phyloP scores from a whole-genome alignment of 2,113 vertebrate genomes.

The Saguinus imperator region DNA sequence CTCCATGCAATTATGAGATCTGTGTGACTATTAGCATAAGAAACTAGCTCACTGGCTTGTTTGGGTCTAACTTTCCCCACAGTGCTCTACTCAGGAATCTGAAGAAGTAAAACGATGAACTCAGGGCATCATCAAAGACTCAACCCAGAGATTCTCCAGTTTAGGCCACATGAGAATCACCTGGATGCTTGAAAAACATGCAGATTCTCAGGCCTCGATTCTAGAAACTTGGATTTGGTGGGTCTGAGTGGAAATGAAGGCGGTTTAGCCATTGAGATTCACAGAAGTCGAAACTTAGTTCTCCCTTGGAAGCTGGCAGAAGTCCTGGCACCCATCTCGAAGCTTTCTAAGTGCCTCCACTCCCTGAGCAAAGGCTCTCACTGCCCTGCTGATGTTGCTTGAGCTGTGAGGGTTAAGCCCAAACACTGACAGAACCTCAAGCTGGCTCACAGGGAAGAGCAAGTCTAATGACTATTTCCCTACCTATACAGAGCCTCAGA shows the following conservation, averaged over 20 bases:
- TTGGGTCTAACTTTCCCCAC: slow-evolving; percentile 82
- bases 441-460: background rate
- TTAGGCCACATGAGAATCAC: background rate
- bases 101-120: slow-evolving; percentile 56
- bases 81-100: slow-evolving; percentile 74
- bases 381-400: background rate
- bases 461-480: background rate
- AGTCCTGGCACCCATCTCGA: background rate
- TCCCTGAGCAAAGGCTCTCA: background rate
- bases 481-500: background rate
- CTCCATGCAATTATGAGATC: slow-evolving; percentile 89
- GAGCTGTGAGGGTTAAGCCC: background rate
- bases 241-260: slow-evolving; percentile 53
- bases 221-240: background rate
- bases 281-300: background rate
- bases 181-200: background rate
- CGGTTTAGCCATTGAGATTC: background rate
- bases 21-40: slow-evolving; percentile 87
- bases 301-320: background rate
- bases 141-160: background rate
- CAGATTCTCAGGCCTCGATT: background rate
- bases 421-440: background rate
- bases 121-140: background rate
- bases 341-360: background rate
- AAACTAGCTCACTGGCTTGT: slow-evolving; percentile 82